Evolutionary conservation across 2,888 invertebrate genomes (phyloP).

Genomic region (Hyppa rectilinea): DNA sequence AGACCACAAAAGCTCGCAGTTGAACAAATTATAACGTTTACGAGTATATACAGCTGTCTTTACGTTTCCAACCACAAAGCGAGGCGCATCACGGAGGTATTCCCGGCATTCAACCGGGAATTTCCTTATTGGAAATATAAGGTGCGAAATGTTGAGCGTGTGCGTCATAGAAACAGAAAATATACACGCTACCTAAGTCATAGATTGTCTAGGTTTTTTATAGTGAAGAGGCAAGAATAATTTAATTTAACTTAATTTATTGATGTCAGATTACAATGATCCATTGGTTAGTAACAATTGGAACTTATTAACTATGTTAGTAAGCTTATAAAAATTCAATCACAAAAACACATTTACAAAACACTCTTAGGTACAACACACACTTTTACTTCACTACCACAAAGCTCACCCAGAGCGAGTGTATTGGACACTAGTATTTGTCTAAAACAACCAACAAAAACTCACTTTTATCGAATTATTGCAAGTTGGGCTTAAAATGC

Average conservation of each 20-base stretch:
- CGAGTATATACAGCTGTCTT: conserved; percentile 29
- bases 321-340: too few species aligned
- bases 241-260: too few species aligned
- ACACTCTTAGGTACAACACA: too few species aligned
- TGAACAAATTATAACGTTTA: conserved; percentile 35
- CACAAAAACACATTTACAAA: too few species aligned
- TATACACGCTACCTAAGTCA: neutral
- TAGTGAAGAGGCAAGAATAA: too few species aligned
- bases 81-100: conserved; percentile 16
- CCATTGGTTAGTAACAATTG: too few species aligned
- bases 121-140: conserved; percentile 21
- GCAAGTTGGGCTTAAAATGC: neutral
- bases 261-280: too few species aligned
- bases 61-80: conserved; percentile 42
- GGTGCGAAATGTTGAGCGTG: neutral
- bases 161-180: neutral
- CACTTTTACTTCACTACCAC: too few species aligned
- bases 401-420: too few species aligned
- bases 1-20: conserved; percentile 28
- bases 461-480: too few species aligned
- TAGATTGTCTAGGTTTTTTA: neutral
- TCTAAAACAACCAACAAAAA: neutral
- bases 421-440: too few species aligned
- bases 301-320: too few species aligned
- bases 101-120: conserved; percentile 43